Percentiles rank a stretch among this genome's conserved stretches.
phyloP scores from a whole-genome alignment of 2,113 vertebrate species.

The Lophius piscatorius region DNA sequence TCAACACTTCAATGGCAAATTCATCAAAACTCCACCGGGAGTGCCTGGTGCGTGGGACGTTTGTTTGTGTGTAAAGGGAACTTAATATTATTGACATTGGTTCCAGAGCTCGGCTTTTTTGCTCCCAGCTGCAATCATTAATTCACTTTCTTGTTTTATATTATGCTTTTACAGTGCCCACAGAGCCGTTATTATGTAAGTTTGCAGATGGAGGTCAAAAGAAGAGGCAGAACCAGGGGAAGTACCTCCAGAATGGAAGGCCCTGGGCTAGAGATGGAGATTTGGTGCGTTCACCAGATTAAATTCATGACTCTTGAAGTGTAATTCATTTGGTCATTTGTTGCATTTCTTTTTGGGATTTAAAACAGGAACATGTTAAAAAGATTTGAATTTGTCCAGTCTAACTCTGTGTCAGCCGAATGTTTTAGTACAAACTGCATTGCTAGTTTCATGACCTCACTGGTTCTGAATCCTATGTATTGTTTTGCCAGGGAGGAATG shows the following conservation, averaged over 20 bases:
- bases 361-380: background rate
- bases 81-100: slow-evolving; percentile 39
- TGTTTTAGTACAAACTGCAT: slow-evolving; percentile 14
- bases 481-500: slow-evolving; percentile 87
- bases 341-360: background rate
- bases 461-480: slow-evolving; percentile 67
- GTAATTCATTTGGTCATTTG: background rate
- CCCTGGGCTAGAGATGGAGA: slow-evolving; percentile 90
- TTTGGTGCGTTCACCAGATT: too few relatives aligned
- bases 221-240: slow-evolving; percentile 92
- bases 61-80: slow-evolving; percentile 38
- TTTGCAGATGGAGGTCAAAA: slow-evolving; percentile 96
- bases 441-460: slow-evolving; percentile 61
- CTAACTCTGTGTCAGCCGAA: too few relatives aligned
- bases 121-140: slow-evolving; percentile 29
- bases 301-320: slow-evolving; percentile 20
- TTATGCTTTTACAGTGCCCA: slow-evolving; percentile 80
- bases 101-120: slow-evolving; percentile 33
- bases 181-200: slow-evolving; percentile 93
- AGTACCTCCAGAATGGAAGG: slow-evolving; percentile 89
- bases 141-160: slow-evolving; percentile 52
- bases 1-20: slow-evolving; percentile 95
- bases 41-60: slow-evolving; percentile 82
- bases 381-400: slow-evolving; percentile 1
- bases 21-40: slow-evolving; percentile 90